phyloP scores from a whole-genome alignment of 2,113 vertebrate species.

The Mesoclemmys tuberculata region DNA sequence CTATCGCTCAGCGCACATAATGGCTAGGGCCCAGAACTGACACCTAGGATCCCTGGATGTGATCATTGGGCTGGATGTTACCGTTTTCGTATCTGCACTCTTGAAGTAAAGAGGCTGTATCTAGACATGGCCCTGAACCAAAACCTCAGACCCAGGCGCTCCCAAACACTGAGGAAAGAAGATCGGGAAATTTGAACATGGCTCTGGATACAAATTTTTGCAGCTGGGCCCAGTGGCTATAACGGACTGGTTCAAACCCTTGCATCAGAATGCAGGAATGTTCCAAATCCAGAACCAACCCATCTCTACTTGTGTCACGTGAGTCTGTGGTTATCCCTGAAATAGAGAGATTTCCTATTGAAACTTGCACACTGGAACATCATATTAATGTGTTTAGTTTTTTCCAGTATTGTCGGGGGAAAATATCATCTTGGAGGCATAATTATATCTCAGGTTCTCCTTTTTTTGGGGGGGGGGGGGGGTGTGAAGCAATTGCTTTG shows the following conservation, averaged over 20 bases:
- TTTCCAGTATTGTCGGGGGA: slow-evolving; percentile 54
- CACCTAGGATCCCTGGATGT: no score
- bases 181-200: background rate
- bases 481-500: slow-evolving; percentile 31
- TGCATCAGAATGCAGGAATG: background rate
- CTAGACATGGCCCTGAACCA: rapidly evolving
- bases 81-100: no score
- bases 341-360: background rate
- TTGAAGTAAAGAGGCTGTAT: background rate
- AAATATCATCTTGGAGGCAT: slow-evolving; percentile 51
- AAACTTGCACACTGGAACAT: background rate
- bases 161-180: background rate
- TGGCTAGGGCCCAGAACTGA: no score
- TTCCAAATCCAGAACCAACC: background rate
- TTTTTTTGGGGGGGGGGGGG: background rate
- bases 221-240: background rate
- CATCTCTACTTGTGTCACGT: background rate
- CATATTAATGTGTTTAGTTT: slow-evolving; percentile 37
- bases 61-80: no score
- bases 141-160: background rate
- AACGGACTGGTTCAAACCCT: background rate
- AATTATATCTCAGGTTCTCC: slow-evolving; percentile 59
- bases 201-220: no score
- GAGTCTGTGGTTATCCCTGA: background rate
- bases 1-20: background rate